phyloP scores from a whole-genome alignment of 1,140 invertebrate genomes.

The Zaprionus tsacasi region DNA sequence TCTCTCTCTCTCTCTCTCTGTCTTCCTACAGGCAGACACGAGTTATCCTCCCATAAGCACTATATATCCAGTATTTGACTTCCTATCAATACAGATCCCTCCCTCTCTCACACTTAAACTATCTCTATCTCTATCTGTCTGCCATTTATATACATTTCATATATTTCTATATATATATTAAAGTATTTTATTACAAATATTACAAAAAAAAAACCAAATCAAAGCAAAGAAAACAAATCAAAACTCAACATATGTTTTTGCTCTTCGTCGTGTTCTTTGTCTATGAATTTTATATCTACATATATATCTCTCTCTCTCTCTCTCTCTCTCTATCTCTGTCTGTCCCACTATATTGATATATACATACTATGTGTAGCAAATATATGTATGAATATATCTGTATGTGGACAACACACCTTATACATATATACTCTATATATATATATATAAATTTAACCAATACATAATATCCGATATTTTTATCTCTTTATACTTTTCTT shows the following conservation, averaged over 20 bases:
- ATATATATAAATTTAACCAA: constrained; percentile 19
- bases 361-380: constrained; percentile 37
- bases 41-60: not conserved
- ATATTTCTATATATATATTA: constrained; percentile 58
- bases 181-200: constrained; percentile 49
- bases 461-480: constrained; percentile 44
- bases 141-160: constrained; percentile 53
- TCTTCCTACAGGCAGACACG: not conserved
- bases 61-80: not conserved
- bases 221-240: constrained; percentile 68
- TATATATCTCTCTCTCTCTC: constrained; percentile 49
- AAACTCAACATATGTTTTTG: constrained; percentile 82
- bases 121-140: constrained; percentile 51
- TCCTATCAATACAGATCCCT: constrained; percentile 24
- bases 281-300: constrained; percentile 81
- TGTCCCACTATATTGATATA: constrained; percentile 47
- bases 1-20: not conserved
- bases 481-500: constrained; percentile 15
- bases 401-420: constrained; percentile 22
- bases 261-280: constrained; percentile 84
- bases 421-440: constrained; percentile 18
- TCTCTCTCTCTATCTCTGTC: constrained; percentile 38
- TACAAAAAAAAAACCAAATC: constrained; percentile 49
- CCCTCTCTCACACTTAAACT: constrained; percentile 45
- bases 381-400: constrained; percentile 42